These are phyloP conservation scores for Plestiodon gilberti DNA, from an alignment of 2,113 vertebrate species.

Conservation along the genomic window DNA sequence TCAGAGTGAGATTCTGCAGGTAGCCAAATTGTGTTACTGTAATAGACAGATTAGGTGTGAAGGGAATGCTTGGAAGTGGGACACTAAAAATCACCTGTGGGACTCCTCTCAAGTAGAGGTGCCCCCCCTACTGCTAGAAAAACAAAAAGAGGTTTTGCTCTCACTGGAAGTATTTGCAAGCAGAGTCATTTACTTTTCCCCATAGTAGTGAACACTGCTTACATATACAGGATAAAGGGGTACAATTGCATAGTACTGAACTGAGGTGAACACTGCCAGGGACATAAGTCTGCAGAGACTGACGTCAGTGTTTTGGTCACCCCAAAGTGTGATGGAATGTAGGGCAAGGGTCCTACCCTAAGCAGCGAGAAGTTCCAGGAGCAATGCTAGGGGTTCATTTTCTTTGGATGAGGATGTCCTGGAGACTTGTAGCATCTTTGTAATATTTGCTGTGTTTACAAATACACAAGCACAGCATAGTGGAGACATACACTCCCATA, in stretches of 20 bases:
- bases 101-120: neutral
- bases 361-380: neutral
- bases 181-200: too few relatives aligned
- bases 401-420: neutral
- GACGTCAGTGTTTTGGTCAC: neutral
- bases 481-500: too few relatives aligned
- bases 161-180: neutral
- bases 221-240: too few relatives aligned
- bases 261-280: too few relatives aligned
- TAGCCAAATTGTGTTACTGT: constrained; percentile 18
- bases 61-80: neutral
- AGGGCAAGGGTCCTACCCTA: too few relatives aligned
- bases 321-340: neutral
- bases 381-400: neutral
- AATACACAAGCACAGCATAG: neutral
- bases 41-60: neutral
- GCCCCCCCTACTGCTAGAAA: too few relatives aligned
- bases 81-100: neutral
- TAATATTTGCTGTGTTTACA: neutral
- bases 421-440: neutral
- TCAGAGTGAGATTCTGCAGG: neutral
- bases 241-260: too few relatives aligned
- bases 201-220: too few relatives aligned
- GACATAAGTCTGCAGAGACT: neutral
- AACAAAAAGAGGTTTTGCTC: neutral